Conservation (phyloP, 2,797 vertebrate species). For the Anabacerthia variegaticeps region DNA sequence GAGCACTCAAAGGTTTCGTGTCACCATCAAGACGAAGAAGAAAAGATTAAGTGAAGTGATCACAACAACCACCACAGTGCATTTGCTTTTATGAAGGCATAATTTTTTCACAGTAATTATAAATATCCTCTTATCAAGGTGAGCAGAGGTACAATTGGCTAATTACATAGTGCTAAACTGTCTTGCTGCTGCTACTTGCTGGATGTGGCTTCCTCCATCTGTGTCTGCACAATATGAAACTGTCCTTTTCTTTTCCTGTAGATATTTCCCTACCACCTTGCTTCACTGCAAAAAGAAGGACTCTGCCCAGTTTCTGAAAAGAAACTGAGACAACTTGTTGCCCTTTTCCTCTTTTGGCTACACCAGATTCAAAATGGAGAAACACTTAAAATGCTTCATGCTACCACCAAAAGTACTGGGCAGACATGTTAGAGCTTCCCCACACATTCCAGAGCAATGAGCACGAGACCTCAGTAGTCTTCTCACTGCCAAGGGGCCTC, state of each 20-base stretch:
- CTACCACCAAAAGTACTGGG: background rate
- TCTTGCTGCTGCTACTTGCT: background rate
- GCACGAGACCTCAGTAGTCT: background rate
- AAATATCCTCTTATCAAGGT: background rate
- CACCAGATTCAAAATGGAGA: background rate
- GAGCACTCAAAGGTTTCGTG: background rate
- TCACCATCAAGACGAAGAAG: background rate
- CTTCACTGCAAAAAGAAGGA: background rate
- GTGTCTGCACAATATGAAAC: background rate
- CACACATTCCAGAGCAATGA: background rate
- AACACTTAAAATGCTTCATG: background rate
- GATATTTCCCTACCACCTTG: background rate
- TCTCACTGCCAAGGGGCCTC: background rate
- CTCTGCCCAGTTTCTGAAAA: background rate
- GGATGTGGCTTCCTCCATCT: background rate
- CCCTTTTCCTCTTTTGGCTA: background rate
- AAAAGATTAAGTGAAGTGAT: background rate
- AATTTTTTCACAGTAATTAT: background rate
- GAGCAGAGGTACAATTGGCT: background rate
- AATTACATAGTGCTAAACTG: background rate
- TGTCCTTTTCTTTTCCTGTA: background rate
- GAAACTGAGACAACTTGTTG: background rate
- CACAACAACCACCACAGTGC: background rate
- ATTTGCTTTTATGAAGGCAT: background rate
- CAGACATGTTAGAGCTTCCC: fast-evolving